Evolutionary conservation across 2,797 vertebrate genomes (phyloP).

Genomic region (Scleropages formosus): DNA sequence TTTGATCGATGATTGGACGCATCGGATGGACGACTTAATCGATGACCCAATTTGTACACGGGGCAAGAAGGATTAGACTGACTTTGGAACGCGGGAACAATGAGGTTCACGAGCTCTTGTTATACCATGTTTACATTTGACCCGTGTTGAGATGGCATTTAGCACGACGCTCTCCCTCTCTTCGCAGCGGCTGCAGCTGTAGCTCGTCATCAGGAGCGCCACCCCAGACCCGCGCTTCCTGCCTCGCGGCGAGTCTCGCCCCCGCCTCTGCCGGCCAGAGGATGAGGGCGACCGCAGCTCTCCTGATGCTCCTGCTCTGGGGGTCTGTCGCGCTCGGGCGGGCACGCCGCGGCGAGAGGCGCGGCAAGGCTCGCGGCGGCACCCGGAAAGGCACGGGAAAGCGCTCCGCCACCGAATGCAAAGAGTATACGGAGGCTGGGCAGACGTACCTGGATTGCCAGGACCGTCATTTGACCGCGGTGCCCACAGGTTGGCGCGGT

Average conservation of each 20-base stretch:
- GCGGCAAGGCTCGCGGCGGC: slow-evolving; percentile 53
- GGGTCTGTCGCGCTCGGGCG: slow-evolving; percentile 66
- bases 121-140: not conserved
- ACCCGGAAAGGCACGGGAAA: slow-evolving; percentile 63
- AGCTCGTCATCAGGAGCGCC: slow-evolving; percentile 50
- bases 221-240: slow-evolving; percentile 37
- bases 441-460: slow-evolving; percentile 94
- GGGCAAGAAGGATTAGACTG: too few species aligned
- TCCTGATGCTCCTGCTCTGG: slow-evolving; percentile 76
- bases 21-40: too few species aligned
- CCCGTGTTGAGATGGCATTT: too few species aligned
- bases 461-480: slow-evolving; percentile 78
- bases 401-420: slow-evolving; percentile 77
- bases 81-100: too few species aligned
- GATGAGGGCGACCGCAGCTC: slow-evolving; percentile 75
- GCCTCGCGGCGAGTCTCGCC: slow-evolving; percentile 55
- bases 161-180: slow-evolving; percentile 33
- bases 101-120: too few species aligned
- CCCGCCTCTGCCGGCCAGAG: slow-evolving; percentile 60
- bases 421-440: slow-evolving; percentile 78
- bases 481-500: slow-evolving; percentile 81
- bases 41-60: too few species aligned
- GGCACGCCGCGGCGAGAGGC: slow-evolving; percentile 54
- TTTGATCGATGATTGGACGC: too few species aligned
- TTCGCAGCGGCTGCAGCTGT: slow-evolving; percentile 67